Base-by-base conservation (phyloP, 2,113 vertebrate species). In the Danionella cerebrum region DNA sequence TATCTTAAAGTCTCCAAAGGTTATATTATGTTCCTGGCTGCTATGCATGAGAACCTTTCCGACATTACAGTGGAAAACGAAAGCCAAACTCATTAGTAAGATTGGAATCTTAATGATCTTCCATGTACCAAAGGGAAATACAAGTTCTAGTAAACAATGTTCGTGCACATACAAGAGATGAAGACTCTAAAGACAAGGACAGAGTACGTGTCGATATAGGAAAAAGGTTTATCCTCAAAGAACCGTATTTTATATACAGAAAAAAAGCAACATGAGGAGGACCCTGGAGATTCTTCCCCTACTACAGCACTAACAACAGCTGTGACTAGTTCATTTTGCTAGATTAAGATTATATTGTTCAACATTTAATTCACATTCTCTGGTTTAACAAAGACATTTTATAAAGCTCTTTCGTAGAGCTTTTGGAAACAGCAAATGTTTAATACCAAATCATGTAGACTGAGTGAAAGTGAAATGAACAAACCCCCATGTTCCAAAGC, bases 81-180 rank as follows among this genome's bases (percentile, higher is more conserved):
- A 60, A 70, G 21, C 44, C 29, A 39, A 64, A 33, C 58, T 63
- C 57, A 75, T 82, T 63, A 63, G 53, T 5, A 16, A 69, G 68
- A 80, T 65, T 45, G 67, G 67, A 55, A 69, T 79, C 65, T 72
- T 73, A 78, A 76, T 60, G 54, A 72, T 71, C 22, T 14, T 65
- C 29, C 29, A 52, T 16, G 25, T 44, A 67, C 39, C 67, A 58
- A 44, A n/a, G 29, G 47, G 29, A 76, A 75, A 69, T 31, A 22
- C 42, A 22, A 57, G 31, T 68, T 31, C 52, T 33, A 59, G 65
- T 54, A 38, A 73, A 72, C 62, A 67, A 29, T 59, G 29, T 64
- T 36, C 58, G 16, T 22, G 21, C 18, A 66, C 69, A 73, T 72
- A 75, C 74, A 71, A 70, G 14, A 42, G 5, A 21, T n/a, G 22